These are phyloP conservation scores for Fopius arisanus DNA, from an alignment of 1,140 invertebrate genomes.

Conservation along the genomic window DNA sequence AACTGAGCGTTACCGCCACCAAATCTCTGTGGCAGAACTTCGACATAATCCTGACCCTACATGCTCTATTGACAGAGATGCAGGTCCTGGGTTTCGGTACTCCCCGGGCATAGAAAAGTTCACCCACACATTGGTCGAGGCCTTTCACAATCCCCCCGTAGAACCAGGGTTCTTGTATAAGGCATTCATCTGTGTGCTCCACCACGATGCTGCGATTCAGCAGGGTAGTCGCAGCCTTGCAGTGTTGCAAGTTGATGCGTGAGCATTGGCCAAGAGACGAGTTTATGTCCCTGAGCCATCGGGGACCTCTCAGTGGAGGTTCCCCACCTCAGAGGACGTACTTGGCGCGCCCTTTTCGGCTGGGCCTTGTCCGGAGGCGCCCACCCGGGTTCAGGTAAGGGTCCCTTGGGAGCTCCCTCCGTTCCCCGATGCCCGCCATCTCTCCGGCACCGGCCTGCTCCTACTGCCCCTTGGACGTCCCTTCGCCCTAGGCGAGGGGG, in stretches of 20 bases:
- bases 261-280: background rate
- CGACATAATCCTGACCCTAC: background rate
- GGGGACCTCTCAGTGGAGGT: too few species aligned
- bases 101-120: background rate
- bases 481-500: too few species aligned
- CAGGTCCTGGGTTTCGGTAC: background rate
- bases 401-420: too few species aligned
- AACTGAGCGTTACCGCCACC: background rate
- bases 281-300: background rate
- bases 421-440: too few species aligned
- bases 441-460: too few species aligned
- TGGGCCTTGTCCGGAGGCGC: too few species aligned
- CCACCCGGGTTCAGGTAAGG: too few species aligned
- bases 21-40: background rate
- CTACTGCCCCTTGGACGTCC: too few species aligned
- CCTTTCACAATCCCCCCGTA: constrained; percentile 12
- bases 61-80: background rate
- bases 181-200: constrained; percentile 32
- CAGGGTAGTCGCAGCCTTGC: constrained; percentile 34
- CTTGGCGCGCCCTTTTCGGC: too few species aligned
- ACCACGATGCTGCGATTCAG: constrained; percentile 25
- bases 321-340: too few species aligned
- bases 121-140: background rate
- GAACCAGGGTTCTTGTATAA: constrained; percentile 39
- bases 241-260: constrained; percentile 38